phyloP scores from a whole-genome alignment of 2,113 vertebrate genomes.

The Ciconia stormi region DNA sequence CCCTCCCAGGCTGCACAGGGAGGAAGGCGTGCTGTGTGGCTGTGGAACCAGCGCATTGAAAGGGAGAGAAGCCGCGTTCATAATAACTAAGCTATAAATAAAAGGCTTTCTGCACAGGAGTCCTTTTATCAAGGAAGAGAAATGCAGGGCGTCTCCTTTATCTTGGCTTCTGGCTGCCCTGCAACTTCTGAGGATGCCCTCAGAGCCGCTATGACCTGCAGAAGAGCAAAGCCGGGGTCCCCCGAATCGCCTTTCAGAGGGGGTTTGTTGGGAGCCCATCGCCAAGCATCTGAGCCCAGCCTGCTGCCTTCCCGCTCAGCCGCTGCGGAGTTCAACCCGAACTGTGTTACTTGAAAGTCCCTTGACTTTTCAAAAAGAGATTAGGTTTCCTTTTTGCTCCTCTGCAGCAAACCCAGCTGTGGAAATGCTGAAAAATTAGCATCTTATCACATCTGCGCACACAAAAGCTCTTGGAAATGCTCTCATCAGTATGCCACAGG shows the following conservation, averaged over 20 bases:
- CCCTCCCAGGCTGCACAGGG: neutral
- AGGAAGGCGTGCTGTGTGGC: accelerated
- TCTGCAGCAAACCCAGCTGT: neutral
- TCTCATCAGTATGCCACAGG: neutral
- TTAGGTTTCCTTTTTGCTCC: neutral
- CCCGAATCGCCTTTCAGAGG: neutral
- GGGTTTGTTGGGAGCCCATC: neutral
- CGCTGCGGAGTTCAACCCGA: neutral
- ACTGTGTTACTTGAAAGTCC: neutral
- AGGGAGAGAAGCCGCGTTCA: neutral
- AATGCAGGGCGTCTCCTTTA: neutral
- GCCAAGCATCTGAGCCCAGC: neutral
- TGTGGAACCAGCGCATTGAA: neutral
- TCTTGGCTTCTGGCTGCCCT: neutral
- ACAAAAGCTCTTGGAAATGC: neutral
- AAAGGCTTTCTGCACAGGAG: neutral
- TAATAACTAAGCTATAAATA: neutral
- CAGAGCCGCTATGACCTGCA: accelerated
- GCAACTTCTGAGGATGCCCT: neutral
- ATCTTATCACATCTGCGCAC: neutral
- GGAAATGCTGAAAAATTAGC: neutral
- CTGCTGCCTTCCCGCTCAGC: neutral
- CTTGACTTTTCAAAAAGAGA: neutral
- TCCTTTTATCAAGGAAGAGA: neutral
- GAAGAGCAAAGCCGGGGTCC: neutral